These are phyloP conservation scores for Sebastes trivittatus DNA, from an alignment of 2,797 vertebrate genomes.

Conservation along the genomic window DNA sequence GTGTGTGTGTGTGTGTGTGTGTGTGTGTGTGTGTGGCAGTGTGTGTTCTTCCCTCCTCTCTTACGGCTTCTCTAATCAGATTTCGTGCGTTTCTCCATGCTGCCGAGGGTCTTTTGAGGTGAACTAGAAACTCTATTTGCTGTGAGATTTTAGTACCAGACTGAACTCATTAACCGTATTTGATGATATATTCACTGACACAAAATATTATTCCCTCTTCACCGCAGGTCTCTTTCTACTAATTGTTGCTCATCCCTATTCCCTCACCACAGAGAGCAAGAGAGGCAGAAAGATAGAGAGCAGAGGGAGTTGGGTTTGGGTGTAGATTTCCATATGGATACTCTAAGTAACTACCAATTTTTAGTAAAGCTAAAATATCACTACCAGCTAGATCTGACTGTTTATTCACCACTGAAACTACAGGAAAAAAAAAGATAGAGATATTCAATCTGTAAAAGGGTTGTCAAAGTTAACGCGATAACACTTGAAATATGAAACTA, in stretches of 20 bases:
- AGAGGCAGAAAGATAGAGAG: no score
- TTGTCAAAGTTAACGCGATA: no score
- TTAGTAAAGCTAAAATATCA: not conserved
- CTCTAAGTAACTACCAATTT: not conserved
- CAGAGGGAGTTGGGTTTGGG: no score
- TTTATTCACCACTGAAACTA: not conserved
- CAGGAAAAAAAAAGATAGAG: not conserved
- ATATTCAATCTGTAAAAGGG: not conserved
- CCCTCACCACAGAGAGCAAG: not conserved
- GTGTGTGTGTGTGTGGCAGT: not conserved
- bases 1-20: not conserved
- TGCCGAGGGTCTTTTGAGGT: not conserved
- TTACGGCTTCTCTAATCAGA: not conserved
- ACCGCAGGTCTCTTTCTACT: not conserved
- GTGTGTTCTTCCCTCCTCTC: not conserved
- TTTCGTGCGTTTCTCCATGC: not conserved
- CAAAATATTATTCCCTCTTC: not conserved
- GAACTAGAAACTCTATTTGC: not conserved
- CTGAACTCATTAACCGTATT: not conserved
- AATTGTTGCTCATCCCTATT: not conserved
- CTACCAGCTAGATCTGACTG: not conserved
- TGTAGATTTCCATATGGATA: not conserved
- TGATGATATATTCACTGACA: not conserved
- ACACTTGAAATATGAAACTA: no score
- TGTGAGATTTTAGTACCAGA: not conserved